Evolutionary conservation across 2,113 vertebrate species (phyloP), one percentile per base, ranked within the genome.

Genomic region (Vulpes ferrilata): DNA sequence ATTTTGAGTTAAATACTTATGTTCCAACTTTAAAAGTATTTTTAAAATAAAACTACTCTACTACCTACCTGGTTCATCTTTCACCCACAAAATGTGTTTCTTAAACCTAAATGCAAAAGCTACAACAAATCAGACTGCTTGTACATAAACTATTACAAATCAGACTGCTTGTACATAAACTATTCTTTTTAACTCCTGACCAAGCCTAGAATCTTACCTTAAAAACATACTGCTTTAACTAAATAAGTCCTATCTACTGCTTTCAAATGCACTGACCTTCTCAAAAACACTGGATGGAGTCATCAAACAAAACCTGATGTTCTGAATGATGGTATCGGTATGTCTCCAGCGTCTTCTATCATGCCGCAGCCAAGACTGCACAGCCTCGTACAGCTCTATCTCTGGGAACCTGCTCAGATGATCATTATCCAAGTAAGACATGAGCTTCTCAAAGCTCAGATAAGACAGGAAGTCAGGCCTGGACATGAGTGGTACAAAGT

Each of bases 261-360:
- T 99, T 99, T 99, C 98, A 99, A 99, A 99, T 97, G 98, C 98
- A 99, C 99, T 98, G 98, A 99, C 99, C 99, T 99, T 99, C 99
- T 99, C 99, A 57, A 99, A 99, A 98, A 99, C 99, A 99, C 99
- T 99, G 98, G 99, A 99, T 25, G 99, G 99, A 69, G 99, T 99
- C 99, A 99, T 99, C 99, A 99, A 99, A 98, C 99, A 99, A 99
- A 99, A 99, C 98, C 99, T 99, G 98, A 99, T 99, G 97, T 99
- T 99, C 99, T 99, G 99, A 98, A 99, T 99, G 96, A 99, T 99
- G 98, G 99, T 99, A 99, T 99, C 99, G 27, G 99, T 99, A 99
- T 99, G 99, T 97, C 99, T 99, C 99, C 99, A 99, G 97, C 99
- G 99, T 97, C 99, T 99, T 98, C 99, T 99, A 99, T 99, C 99